These are phyloP conservation scores for Pogonophryne albipinna DNA, from an alignment of 2,797 vertebrate genomes.

Conservation along the genomic window DNA sequence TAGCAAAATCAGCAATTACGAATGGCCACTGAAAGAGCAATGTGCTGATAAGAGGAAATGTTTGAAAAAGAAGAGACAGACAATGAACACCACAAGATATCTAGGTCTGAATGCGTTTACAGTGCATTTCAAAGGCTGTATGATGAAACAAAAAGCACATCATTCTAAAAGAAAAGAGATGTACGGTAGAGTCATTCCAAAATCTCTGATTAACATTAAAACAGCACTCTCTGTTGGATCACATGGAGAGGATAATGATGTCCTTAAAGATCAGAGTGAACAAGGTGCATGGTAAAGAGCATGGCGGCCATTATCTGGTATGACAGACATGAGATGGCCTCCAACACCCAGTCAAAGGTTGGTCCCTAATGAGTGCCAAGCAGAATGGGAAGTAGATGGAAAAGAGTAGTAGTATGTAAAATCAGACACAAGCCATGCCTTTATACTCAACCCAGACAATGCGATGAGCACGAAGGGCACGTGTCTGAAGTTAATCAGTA, in stretches of 20 bases:
- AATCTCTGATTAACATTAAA: slow-evolving; percentile 31
- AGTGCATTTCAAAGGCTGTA: neutral
- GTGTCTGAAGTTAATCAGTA: slow-evolving; percentile 48
- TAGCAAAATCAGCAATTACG: slow-evolving; percentile 65
- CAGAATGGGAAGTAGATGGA: slow-evolving; percentile 24
- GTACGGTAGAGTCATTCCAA: slow-evolving; percentile 3
- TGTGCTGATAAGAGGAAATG: slow-evolving; percentile 38
- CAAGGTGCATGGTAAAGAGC: slow-evolving; percentile 67
- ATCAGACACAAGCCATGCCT: slow-evolving; percentile 37
- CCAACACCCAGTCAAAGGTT: slow-evolving; percentile 60
- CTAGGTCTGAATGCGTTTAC: neutral
- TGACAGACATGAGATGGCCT: slow-evolving; percentile 64
- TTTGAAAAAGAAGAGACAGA: neutral
- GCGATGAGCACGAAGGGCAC: slow-evolving; percentile 42
- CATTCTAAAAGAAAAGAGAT: neutral
- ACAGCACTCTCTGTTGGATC: slow-evolving; percentile 29
- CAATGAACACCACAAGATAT: neutral
- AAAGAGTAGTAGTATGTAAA: slow-evolving; percentile 38
- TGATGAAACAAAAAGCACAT: neutral
- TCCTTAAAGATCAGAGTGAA: slow-evolving; percentile 74
- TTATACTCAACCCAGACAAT: slow-evolving; percentile 37
- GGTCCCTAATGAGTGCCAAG: slow-evolving; percentile 65
- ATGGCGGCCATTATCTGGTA: slow-evolving; percentile 67
- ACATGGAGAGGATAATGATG: slow-evolving; percentile 66
- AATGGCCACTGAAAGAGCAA: slow-evolving; percentile 42